These are phyloP conservation scores for Torymus auratus DNA, from an alignment of 2,888 invertebrate genomes.

Conservation along the genomic window DNA sequence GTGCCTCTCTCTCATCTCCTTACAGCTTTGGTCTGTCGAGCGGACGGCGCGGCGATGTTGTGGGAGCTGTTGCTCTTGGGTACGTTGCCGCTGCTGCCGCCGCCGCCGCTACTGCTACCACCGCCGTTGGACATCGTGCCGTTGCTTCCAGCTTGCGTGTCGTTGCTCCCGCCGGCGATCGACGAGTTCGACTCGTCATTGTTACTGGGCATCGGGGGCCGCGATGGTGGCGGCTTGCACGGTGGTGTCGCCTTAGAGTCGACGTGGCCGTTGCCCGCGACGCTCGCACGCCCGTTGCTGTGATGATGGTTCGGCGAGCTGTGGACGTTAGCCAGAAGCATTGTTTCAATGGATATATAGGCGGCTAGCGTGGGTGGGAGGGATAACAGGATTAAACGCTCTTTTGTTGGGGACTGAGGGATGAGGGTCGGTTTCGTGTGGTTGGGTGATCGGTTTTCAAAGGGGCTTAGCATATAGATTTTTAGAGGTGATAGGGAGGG, in stretches of 20 bases:
- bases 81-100: slow-evolving; percentile 68
- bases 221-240: slow-evolving; percentile 73
- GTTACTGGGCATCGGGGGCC: slow-evolving; percentile 71
- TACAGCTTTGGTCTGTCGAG: slow-evolving; percentile 73
- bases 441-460: neutral
- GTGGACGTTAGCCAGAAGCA: neutral
- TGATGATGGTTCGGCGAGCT: slow-evolving; percentile 64
- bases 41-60: slow-evolving; percentile 71
- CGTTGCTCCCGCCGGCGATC: slow-evolving; percentile 53
- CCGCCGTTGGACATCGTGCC: slow-evolving; percentile 62
- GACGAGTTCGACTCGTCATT: slow-evolving; percentile 64
- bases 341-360: neutral
- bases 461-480: too few relatives aligned
- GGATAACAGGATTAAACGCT: too few relatives aligned
- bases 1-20: slow-evolving; percentile 51
- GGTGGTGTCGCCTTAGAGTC: slow-evolving; percentile 72
- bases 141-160: slow-evolving; percentile 62
- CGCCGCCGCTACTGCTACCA: slow-evolving; percentile 64
- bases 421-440: too few relatives aligned
- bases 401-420: too few relatives aligned
- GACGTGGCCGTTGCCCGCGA: slow-evolving; percentile 22
- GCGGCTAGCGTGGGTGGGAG: too few relatives aligned
- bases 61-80: slow-evolving; percentile 73
- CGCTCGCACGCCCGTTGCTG: slow-evolving; percentile 46
- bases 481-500: too few relatives aligned